Evolutionary conservation across 1,140 invertebrate genomes (phyloP).

Genomic region (Caenorhabditis inopinata): DNA sequence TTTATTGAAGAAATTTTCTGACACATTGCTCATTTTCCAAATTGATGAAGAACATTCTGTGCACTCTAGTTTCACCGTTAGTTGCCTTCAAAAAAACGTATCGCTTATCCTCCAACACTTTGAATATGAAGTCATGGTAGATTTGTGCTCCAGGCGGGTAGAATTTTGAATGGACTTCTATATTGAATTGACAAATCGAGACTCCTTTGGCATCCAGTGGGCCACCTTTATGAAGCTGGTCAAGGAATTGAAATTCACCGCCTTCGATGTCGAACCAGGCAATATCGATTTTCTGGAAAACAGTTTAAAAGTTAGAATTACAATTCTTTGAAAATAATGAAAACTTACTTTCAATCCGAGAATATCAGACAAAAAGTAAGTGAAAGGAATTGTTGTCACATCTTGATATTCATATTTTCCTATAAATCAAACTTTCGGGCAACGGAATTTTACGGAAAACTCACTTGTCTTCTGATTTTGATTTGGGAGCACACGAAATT

Average conservation of each 20-base stretch:
- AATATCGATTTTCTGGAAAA: slow-evolving; percentile 5
- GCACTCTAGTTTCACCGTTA: neutral
- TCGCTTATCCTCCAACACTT: neutral
- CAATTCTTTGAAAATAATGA: neutral
- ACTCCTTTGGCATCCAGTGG: too few relatives aligned
- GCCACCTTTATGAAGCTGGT: neutral
- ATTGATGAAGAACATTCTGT: slow-evolving; percentile 18
- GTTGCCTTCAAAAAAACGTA: neutral
- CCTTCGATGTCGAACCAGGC: slow-evolving; percentile 19
- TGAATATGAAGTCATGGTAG: slow-evolving; percentile 4
- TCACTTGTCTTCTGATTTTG: slow-evolving; percentile 3
- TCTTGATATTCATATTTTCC: neutral
- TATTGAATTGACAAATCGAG: neutral
- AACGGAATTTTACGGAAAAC: neutral
- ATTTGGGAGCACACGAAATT: neutral
- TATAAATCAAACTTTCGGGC: neutral
- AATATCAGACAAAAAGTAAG: slow-evolving; percentile 12
- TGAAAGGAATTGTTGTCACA: neutral
- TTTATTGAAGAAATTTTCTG: too few relatives aligned
- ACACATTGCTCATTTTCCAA: neutral
- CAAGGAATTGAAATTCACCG: neutral
- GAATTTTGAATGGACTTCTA: neutral
- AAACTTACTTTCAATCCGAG: neutral
- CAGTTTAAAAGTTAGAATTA: neutral
- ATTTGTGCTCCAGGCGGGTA: neutral